Percentiles rank a stretch among this genome's conserved stretches.
phyloP scores from a whole-genome alignment of 2,888 invertebrate genomes.

The Plagodis dolabraria region DNA sequence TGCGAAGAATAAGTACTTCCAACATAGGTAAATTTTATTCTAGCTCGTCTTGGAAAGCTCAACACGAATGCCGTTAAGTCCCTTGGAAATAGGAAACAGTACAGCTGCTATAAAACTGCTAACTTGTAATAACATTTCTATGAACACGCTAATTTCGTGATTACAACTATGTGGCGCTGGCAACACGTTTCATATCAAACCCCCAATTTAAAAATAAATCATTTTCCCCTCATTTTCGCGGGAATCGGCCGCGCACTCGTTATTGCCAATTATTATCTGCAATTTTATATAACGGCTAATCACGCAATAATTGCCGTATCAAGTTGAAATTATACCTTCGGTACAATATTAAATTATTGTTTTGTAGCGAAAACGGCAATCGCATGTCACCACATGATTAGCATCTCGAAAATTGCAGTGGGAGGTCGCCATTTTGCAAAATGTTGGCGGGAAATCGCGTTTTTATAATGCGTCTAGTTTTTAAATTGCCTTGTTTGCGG shows the following conservation, averaged over 20 bases:
- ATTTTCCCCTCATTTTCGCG: slow-evolving; percentile 41
- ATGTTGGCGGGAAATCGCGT: slow-evolving; percentile 33
- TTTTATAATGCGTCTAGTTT: slow-evolving; percentile 39
- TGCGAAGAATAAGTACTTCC: too few species aligned
- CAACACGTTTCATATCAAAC: slow-evolving; percentile 20
- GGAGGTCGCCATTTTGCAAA: slow-evolving; percentile 35
- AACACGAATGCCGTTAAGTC: too few species aligned
- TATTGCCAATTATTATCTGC: slow-evolving; percentile 42
- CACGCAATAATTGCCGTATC: slow-evolving; percentile 52
- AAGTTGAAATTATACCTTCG: slow-evolving; percentile 47
- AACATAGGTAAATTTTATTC: too few species aligned
- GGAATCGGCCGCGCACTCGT: slow-evolving; percentile 43
- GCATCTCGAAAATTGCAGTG: slow-evolving; percentile 36
- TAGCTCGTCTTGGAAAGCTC: too few species aligned
- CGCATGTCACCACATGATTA: slow-evolving; percentile 53
- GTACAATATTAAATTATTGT: slow-evolving; percentile 49
- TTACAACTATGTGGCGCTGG: slow-evolving; percentile 11
- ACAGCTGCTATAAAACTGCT: slow-evolving; percentile 12
- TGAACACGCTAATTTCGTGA: slow-evolving; percentile 11
- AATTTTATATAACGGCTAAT: slow-evolving; percentile 46
- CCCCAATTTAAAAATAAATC: slow-evolving; percentile 42
- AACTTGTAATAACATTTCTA: slow-evolving; percentile 13
- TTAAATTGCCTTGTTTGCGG: slow-evolving; percentile 38
- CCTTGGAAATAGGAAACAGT: not conserved
- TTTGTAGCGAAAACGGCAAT: slow-evolving; percentile 42